Evolutionary conservation across 53 echinoderm and acorn worm species (phyloP), one percentile per base, ranked within the genome.

Genomic region (Arbacia lixula): DNA sequence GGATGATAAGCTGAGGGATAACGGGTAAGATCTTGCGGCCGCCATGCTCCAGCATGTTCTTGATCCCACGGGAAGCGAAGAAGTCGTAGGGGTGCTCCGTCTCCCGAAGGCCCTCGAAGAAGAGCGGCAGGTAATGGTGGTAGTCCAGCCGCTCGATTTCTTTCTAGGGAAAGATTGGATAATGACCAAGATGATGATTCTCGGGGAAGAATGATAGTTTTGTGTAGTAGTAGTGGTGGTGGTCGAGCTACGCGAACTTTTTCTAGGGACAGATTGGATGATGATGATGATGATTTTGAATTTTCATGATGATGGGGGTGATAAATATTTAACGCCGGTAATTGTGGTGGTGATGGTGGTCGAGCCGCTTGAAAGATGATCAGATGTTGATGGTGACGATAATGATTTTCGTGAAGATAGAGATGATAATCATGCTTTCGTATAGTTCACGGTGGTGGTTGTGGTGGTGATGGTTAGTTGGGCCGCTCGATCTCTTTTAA

Each of bases 31-130:
- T 74, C 52, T 92, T 88, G 1, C 63, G 57, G 20, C 86, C 88
- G 36, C 92, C 88, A 42, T 92, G 92, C 36, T 92, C 86, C 16
- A 92, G 66, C 6, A 92, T 39, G 73, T 92, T 89, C 31, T 84
- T 28, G 72, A 89, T 85, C 3, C 89, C 92, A 38, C 81, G 85
- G n/a, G 36, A 33, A 43, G 88, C 91, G 55, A 91, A 91, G 88
- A 91, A 91, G 42, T 66, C 55, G 11, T 40, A 86, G 0, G 92
- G 92, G 49, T 92, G 88, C 27, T 72, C 88, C 29, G 86, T 83
- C 62, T 92, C 92, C 2, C 80, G 85, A 14, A 92, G 72, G n/a
- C 92, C 92, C 22, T 92, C 92, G 53, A 92, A 92, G 92, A 92
- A 92, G 3, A 92, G 56, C n/a, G 92, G 92, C 32, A 92, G 83